These are phyloP conservation scores for Mesocricetus auratus DNA, from an alignment of 2,113 vertebrate species.

Conservation along the genomic window DNA sequence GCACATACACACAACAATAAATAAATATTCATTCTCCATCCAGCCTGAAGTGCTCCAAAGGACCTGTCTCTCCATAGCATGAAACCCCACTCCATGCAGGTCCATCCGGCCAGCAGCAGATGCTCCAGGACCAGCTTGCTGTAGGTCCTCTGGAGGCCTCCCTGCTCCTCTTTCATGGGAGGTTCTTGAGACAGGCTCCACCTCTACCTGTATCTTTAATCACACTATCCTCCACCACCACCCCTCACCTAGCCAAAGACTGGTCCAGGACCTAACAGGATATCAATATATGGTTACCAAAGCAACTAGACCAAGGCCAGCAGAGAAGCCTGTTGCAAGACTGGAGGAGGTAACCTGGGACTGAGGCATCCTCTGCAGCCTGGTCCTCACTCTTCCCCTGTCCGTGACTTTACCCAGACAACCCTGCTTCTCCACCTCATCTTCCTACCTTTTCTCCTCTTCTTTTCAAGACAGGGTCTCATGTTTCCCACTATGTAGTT, in stretches of 20 bases:
- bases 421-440: background rate
- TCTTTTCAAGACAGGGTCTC: background rate
- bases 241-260: background rate
- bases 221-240: background rate
- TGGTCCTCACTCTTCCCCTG: background rate
- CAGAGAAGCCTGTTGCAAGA: background rate
- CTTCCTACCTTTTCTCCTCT: background rate
- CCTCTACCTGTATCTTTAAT: background rate
- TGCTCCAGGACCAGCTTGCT: background rate
- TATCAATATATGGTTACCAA: background rate
- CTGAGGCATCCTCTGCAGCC: background rate
- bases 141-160: background rate
- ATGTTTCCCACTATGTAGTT: background rate
- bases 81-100: background rate
- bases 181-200: background rate
- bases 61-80: background rate
- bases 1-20: background rate
- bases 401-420: background rate
- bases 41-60: background rate
- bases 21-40: background rate
- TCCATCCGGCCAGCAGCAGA: background rate
- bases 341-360: background rate
- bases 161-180: background rate
- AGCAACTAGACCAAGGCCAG: background rate
- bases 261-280: background rate